Evolutionary conservation across 1,140 invertebrate genomes (phyloP), one percentile per base, ranked within the genome.

Genomic region (Drosophila hydei): DNA sequence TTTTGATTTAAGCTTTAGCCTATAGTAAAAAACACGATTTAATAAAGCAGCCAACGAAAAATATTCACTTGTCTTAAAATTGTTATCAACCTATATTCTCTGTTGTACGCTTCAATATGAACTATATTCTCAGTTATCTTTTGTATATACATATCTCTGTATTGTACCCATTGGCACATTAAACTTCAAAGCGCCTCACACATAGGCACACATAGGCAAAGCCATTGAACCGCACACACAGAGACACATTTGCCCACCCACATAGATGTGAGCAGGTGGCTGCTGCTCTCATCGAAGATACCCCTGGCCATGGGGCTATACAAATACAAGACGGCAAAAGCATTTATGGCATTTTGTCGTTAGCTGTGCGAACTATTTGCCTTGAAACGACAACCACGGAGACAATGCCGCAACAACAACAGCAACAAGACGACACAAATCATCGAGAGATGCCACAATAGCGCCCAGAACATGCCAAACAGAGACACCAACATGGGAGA

Each of bases 331-430:
- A 70, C 51, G 33, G 50, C 67, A 72, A 74, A 76, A 77, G 74
- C 74, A 77, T 77, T 77, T 77, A 77, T 74, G 72, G 74, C 74
- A 77, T 77, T 77, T 77, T 77, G 74, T 76, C 71, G 71, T 73
- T 76, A 70, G 63, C 71, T 76, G 74, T 61, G 74, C 65, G 71
- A 77, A 74, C 52, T 76, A 76, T 76, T 76, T 76, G 74, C 74
- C 71, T 73, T 68, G 71, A 68, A 73, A 76, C 64, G 71, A 73
- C 74, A 76, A 59, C 63, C 56, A 76, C 63, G 74, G 54, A 74
- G 58, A 76, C 74, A 74, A 76, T 70, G 72, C 71, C 64, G 21
- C 62, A 72, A 59, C 63, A 55, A 33, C 40, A 64, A 11, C 48
- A 60, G 25, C 47, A 52, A 18, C 59, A 70, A 7, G 42, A 51